Conservation (phyloP, 2,888 invertebrate species). For the Choristoneura rosaceana region DNA sequence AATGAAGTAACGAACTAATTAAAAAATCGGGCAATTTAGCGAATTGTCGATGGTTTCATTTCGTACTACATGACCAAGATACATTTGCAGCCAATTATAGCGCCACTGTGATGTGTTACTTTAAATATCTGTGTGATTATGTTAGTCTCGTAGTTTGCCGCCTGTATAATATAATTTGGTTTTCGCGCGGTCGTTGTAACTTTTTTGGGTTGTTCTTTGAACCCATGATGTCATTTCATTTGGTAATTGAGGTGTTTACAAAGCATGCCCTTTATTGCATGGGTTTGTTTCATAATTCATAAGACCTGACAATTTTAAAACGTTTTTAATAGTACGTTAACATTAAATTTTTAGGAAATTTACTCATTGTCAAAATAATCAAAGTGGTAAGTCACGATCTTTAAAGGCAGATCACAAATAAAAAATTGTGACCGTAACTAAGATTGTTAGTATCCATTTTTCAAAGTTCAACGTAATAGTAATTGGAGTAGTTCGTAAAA, state of each 20-base stretch:
- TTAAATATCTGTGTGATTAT: background rate
- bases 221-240: conserved; percentile 24
- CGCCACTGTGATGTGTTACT: background rate
- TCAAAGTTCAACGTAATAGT: too few relatives aligned
- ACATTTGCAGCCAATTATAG: background rate
- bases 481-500: too few relatives aligned
- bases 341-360: too few relatives aligned
- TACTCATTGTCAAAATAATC: too few relatives aligned
- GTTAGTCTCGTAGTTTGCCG: background rate
- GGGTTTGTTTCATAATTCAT: background rate
- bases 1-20: conserved; percentile 25
- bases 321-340: too few relatives aligned
- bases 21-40: conserved; percentile 19
- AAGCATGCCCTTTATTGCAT: conserved; percentile 7
- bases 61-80: background rate
- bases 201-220: conserved; percentile 28
- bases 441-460: too few relatives aligned
- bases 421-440: too few relatives aligned
- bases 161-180: background rate
- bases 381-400: too few relatives aligned
- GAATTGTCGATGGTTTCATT: conserved; percentile 20
- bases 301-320: background rate
- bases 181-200: conserved; percentile 21
- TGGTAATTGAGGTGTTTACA: conserved; percentile 13
- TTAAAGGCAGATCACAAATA: too few relatives aligned